These are phyloP conservation scores for Euspilapteryx auroguttella DNA, from an alignment of 2,888 invertebrate genomes.

Conservation along the genomic window DNA sequence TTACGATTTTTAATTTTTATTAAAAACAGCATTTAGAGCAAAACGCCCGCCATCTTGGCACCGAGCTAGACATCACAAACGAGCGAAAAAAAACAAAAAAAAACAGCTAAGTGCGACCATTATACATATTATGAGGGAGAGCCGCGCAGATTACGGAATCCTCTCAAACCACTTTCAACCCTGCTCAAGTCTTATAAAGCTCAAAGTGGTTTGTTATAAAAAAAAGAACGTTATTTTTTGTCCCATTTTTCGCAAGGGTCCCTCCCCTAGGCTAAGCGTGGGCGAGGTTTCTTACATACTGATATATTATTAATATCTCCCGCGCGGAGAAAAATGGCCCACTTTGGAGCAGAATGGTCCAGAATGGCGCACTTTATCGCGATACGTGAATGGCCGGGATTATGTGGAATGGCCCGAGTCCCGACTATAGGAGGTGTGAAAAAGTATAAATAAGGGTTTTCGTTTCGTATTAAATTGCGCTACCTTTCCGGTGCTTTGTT, in stretches of 20 bases:
- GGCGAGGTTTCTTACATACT: constrained; percentile 52
- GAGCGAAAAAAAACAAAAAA: constrained; percentile 31
- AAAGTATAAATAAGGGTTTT: constrained; percentile 6
- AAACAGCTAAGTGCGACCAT: constrained; percentile 46
- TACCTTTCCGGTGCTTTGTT: constrained; percentile 4
- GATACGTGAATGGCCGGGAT: constrained; percentile 10
- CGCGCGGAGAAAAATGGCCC: constrained; percentile 36
- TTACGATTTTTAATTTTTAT: constrained; percentile 1
- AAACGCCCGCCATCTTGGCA: constrained; percentile 41
- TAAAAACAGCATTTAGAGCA: constrained; percentile 4
- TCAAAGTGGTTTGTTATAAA: too few relatives aligned
- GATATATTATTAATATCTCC: constrained; percentile 51
- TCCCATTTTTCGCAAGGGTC: constrained; percentile 35
- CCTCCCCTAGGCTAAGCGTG: constrained; percentile 36
- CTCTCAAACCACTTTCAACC: constrained; percentile 4
- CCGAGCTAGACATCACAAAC: constrained; percentile 44
- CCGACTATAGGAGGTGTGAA: background rate
- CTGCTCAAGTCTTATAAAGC: too few relatives aligned
- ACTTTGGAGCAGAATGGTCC: constrained; percentile 24
- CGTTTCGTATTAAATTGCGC: constrained; percentile 4
- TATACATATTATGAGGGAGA: constrained; percentile 42
- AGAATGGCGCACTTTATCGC: constrained; percentile 28
- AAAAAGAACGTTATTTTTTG: too few relatives aligned
- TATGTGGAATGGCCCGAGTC: constrained; percentile 5
- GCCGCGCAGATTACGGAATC: constrained; percentile 36